Percentiles rank a stretch among this genome's conserved stretches.
These are phyloP conservation scores for Rhopalosiphum padi DNA, from an alignment of 1,140 invertebrate species.

Conservation along the genomic window DNA sequence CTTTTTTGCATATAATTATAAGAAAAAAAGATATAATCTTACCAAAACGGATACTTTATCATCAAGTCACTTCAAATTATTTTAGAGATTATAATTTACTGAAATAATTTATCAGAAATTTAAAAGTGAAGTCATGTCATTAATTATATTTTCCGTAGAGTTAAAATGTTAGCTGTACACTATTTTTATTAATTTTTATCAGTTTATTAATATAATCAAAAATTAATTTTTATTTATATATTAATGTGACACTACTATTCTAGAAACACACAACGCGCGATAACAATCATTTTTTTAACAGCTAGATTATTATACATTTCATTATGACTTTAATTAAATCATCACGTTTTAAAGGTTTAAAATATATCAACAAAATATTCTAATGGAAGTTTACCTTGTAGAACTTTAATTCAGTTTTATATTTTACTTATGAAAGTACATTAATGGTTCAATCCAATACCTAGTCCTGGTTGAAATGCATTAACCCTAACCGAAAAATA, in stretches of 20 bases:
- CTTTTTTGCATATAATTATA: neutral
- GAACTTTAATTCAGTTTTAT: neutral
- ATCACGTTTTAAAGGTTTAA: neutral
- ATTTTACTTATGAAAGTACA: neutral
- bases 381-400: neutral
- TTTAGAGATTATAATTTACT: constrained; percentile 7
- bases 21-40: neutral
- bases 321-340: neutral
- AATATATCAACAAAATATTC: neutral
- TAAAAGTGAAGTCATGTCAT: neutral
- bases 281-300: neutral
- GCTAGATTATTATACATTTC: neutral
- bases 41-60: neutral
- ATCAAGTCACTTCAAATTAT: neutral
- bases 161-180: neutral
- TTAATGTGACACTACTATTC: neutral
- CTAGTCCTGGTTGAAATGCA: neutral
- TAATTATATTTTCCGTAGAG: neutral
- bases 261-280: neutral
- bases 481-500: neutral
- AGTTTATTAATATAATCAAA: neutral
- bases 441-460: neutral
- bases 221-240: neutral
- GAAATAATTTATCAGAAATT: constrained; percentile 17
- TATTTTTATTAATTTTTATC: neutral